Base-by-base conservation (phyloP, 2,888 invertebrate genomes). In the Ctena decussata region DNA sequence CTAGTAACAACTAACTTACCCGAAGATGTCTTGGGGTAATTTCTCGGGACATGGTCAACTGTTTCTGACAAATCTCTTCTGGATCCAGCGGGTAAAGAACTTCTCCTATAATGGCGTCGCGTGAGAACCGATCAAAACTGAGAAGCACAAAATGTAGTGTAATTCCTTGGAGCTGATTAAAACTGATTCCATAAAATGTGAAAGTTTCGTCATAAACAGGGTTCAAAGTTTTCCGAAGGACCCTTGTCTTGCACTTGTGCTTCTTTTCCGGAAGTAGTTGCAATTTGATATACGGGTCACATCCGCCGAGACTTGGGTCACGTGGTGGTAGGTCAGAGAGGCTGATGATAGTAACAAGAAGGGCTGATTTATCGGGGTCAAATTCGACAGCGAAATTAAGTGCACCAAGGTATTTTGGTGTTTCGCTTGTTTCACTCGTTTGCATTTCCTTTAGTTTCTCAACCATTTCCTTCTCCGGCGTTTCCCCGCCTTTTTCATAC, bases 171-270 rank as follows among this genome's bases (percentile, higher is more conserved):
- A 99, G 97, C 96, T 99, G 98, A 94, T 97, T 97, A 91, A 87
- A 82, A 70, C 92, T 92, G 75, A 96, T 92, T 79, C 99, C 99
- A 95, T 99, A 99, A 97, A 99, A 99, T 0, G 99, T 99, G 96
- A 99, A 99, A 96, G 99, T 99, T 96, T 99, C 99, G 94, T 99
- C 99, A 96, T 99, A 99, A 0, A 98, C 98, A 0, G 99, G 99
- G 96, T 98, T 98, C 77, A 98, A 97, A 70, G 99, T 99, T 96
- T 99, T 99, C 90, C 99, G 97, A 53, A 99, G 97, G 12, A 99
- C 99, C 82, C 99, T 97, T 85, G 99, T 99, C 96, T 99, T 99
- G 80, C 99, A 99, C 96, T 99, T 98, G 95, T 99, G 99, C 95
- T 98, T 98, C 96, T 99, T 99, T 94, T 99, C 99, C 0, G 99